Evolutionary conservation across 2,797 vertebrate species (phyloP).

Genomic region (Schizopygopsis malacanthus): DNA sequence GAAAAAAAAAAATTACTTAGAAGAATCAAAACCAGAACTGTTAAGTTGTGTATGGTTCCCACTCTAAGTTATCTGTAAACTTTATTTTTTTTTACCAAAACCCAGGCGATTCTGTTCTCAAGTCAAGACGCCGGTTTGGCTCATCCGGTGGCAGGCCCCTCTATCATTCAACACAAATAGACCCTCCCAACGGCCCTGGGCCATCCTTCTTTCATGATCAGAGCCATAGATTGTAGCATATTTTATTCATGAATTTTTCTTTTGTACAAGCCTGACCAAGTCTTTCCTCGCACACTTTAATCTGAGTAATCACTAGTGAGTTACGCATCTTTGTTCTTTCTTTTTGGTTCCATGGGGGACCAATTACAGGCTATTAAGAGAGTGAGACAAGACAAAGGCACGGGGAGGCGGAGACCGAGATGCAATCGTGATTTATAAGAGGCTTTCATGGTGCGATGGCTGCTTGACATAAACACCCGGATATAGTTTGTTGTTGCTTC

Average conservation of each 20-base stretch:
- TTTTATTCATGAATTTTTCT: conserved; percentile 67
- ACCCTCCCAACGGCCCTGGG: not conserved
- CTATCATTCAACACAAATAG: conserved; percentile 12
- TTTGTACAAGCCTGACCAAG: conserved; percentile 68
- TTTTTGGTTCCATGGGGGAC: conserved; percentile 63
- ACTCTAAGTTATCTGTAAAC: not conserved
- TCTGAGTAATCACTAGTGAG: conserved; percentile 65
- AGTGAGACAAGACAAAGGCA: conserved; percentile 57
- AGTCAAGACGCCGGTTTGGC: not conserved
- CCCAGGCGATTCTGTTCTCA: not conserved
- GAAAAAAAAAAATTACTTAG: not conserved
- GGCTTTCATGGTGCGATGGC: conserved; percentile 42
- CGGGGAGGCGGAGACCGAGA: conserved; percentile 51
- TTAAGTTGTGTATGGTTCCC: not conserved
- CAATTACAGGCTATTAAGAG: conserved; percentile 72
- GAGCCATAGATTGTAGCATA: conserved; percentile 58
- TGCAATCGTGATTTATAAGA: conserved; percentile 40
- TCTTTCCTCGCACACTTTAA: conserved; percentile 65
- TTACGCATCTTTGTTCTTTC: conserved; percentile 66
- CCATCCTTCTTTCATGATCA: conserved; percentile 55
- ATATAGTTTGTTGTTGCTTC: conserved; percentile 36
- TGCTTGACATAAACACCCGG: conserved; percentile 40
- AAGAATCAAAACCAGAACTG: not conserved
- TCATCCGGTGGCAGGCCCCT: not conserved
- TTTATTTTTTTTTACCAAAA: not conserved